phyloP scores from a whole-genome alignment of 2,888 invertebrate species.

The Acleris literana region DNA sequence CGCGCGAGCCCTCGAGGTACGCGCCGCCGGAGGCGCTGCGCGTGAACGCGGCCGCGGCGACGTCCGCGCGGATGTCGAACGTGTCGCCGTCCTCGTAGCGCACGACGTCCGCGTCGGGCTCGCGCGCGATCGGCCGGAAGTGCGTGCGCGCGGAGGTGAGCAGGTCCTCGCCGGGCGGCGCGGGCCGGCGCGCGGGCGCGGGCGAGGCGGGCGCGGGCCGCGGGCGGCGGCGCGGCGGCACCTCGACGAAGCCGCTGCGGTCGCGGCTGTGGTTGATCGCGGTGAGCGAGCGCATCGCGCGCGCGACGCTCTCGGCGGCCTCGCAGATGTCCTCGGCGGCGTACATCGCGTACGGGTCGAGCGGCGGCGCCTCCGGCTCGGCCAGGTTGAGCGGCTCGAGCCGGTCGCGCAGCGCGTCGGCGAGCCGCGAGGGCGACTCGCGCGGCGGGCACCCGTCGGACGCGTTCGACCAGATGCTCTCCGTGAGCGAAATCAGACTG shows the following conservation, averaged over 20 bases:
- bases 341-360: slow-evolving; percentile 63
- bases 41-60: slow-evolving; percentile 86
- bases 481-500: slow-evolving; percentile 62
- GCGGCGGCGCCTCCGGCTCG: slow-evolving; percentile 48
- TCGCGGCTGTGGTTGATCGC: slow-evolving; percentile 85
- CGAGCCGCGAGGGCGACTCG: slow-evolving; percentile 55
- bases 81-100: slow-evolving; percentile 88
- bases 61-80: slow-evolving; percentile 86
- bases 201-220: slow-evolving; percentile 86
- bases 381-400: slow-evolving; percentile 42
- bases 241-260: slow-evolving; percentile 85
- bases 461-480: slow-evolving; percentile 65
- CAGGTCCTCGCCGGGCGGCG: slow-evolving; percentile 86
- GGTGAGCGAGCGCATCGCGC: slow-evolving; percentile 78
- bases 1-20: slow-evolving; percentile 79
- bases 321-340: slow-evolving; percentile 70
- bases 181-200: slow-evolving; percentile 47
- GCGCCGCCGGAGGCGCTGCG: slow-evolving; percentile 86
- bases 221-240: slow-evolving; percentile 84
- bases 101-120: slow-evolving; percentile 54
- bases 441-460: slow-evolving; percentile 43
- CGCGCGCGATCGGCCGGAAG: slow-evolving; percentile 90
- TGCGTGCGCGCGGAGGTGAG: slow-evolving; percentile 91
- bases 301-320: slow-evolving; percentile 66
- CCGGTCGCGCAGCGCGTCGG: slow-evolving; percentile 47